These are phyloP conservation scores for Drosophila baimaii DNA, from an alignment of 1,140 invertebrate genomes.

Conservation along the genomic window DNA sequence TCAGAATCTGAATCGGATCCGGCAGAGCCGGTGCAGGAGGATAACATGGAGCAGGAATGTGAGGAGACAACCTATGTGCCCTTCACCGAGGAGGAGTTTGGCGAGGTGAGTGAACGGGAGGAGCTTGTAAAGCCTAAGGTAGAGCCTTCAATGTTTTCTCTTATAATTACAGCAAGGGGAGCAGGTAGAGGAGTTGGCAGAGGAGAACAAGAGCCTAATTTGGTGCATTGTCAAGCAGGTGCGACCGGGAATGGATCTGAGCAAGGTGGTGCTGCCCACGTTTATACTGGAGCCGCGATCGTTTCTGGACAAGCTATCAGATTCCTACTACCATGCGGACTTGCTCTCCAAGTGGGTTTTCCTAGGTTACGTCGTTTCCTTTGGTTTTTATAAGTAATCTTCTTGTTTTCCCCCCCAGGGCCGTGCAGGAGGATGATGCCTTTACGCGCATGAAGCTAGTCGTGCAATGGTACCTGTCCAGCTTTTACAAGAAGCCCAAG, in stretches of 20 bases:
- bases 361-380: too few species aligned
- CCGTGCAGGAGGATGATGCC: slow-evolving; percentile 93
- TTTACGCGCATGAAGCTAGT: slow-evolving; percentile 95
- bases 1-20: slow-evolving; percentile 76
- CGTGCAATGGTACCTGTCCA: slow-evolving; percentile 95
- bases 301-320: slow-evolving; percentile 96
- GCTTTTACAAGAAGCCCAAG: slow-evolving; percentile 95
- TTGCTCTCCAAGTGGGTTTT: slow-evolving; percentile 91
- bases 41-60: slow-evolving; percentile 70
- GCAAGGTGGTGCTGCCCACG: slow-evolving; percentile 96
- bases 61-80: slow-evolving; percentile 88
- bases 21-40: slow-evolving; percentile 57
- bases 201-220: slow-evolving; percentile 97
- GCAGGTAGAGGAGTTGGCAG: slow-evolving; percentile 95
- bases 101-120: slow-evolving; percentile 85
- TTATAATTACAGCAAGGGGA: slow-evolving; percentile 89
- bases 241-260: slow-evolving; percentile 97
- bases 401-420: slow-evolving; percentile 86
- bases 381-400: not conserved
- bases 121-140: too few species aligned
- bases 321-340: slow-evolving; percentile 97
- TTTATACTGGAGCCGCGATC: slow-evolving; percentile 96
- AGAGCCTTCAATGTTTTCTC: too few species aligned
- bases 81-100: slow-evolving; percentile 89
- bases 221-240: slow-evolving; percentile 98